A percentile compares a stretch with the other conserved stretches of the same genome.
Conservation (phyloP, 2,888 invertebrate genomes). For the Isoperla grammatica region DNA sequence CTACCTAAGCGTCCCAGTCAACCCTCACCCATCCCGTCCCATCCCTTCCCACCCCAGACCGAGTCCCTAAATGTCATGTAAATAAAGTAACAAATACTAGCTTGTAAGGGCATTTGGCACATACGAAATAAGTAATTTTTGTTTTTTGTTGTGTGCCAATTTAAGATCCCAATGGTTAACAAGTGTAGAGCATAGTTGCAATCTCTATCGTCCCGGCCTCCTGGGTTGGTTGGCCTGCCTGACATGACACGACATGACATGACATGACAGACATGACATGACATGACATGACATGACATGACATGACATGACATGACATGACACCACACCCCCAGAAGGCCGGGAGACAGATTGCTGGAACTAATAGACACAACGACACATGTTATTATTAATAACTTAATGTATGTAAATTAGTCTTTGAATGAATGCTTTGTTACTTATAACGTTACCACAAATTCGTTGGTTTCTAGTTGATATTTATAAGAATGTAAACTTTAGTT, state of each 20-base stretch:
- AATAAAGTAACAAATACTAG: background rate
- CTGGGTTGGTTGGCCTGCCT: no score
- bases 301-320: no score
- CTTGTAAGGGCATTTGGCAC: background rate
- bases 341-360: slow-evolving; percentile 8
- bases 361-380: slow-evolving; percentile 5
- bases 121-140: background rate
- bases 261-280: no score
- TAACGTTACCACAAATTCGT: background rate
- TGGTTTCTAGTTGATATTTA: background rate
- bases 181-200: no score
- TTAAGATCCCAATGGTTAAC: no score
- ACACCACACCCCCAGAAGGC: background rate
- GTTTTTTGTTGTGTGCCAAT: background rate
- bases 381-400: slow-evolving; percentile 10
- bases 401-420: slow-evolving; percentile 11
- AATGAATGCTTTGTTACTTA: slow-evolving; percentile 12
- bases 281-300: no score
- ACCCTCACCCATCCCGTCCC: background rate
- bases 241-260: no score
- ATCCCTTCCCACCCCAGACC: background rate
- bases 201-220: no score
- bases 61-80: background rate
- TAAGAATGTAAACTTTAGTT: background rate
- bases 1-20: background rate